Evolutionary conservation across 2,797 vertebrate genomes (phyloP), one percentile per base, ranked within the genome.

Genomic region (Rhadinocentrus ornatus): DNA sequence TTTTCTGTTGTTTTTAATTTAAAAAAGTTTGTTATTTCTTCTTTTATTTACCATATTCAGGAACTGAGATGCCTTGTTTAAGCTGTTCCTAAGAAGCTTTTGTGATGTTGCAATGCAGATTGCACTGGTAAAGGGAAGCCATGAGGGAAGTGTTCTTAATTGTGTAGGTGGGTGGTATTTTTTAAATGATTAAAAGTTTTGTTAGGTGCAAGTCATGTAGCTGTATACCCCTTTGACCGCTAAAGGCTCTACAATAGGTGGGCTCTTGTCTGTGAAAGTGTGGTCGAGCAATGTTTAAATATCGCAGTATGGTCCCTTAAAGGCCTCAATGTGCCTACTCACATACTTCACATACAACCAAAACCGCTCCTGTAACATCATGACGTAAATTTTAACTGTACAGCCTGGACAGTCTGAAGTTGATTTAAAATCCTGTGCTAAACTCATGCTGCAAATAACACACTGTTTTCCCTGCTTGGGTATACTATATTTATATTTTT

Each of bases 1-100:
- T n/a, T n/a, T n/a, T n/a, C n/a, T n/a, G n/a, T n/a, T n/a, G 16
- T 37, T 37, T 64, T 64, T 54, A 1, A 20, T 65, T 65, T n/a
- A 24, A 20, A 37, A n/a, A 53, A 35, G 24, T 50, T 37, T 60
- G 26, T 26, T 16, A 12, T 48, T 37, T 65, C 13, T 54, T 59
- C 18, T 27, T 44, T 50, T 31, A 10, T 16, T 26, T n/a, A 62
- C 15, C 3, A 39, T 15, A 31, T 34, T 34, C 3, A 55, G 8
- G 0, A 48, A 44, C n/a, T 46, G 1, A 44, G 50, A n/a, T 18
- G 44, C 22, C 11, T 18, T n/a, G 44, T 8, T 74, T 20, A 48
- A 9, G 44, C 44, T 22, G 44, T n/a, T n/a, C n/a, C n/a, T 9
- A 9, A 9, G 18, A 48, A n/a, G 2, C 9, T 48, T 48, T 48